Evolutionary conservation across 1,140 invertebrate genomes (phyloP).

Genomic region (Carposina sasakii): DNA sequence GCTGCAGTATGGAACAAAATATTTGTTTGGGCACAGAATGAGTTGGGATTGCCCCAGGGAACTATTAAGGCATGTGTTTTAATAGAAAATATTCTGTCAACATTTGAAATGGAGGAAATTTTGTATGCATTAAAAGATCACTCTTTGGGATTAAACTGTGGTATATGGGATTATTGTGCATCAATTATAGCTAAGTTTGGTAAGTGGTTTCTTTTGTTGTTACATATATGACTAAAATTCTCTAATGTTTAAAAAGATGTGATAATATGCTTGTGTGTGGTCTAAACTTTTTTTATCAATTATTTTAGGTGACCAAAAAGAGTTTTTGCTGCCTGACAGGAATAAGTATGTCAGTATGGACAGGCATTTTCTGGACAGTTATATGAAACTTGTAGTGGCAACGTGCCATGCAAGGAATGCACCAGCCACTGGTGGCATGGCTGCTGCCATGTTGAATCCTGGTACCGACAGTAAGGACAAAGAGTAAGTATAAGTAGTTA

Average conservation of each 20-base stretch:
- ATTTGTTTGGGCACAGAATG: conserved; percentile 78
- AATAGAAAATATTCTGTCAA: conserved; percentile 81
- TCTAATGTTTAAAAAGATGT: too few species aligned
- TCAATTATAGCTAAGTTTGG: conserved; percentile 82
- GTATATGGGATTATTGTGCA: conserved; percentile 84
- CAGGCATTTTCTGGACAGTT: conserved; percentile 76
- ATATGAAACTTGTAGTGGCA: conserved; percentile 76
- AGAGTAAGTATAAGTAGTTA: conserved; percentile 41
- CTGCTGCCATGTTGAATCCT: conserved; percentile 73
- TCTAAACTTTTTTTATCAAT: background rate
- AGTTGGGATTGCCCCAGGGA: conserved; percentile 73
- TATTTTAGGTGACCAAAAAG: conserved; percentile 66
- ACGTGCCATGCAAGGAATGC: conserved; percentile 77
- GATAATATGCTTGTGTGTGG: background rate
- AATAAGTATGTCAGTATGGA: conserved; percentile 80
- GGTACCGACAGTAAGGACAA: conserved; percentile 47
- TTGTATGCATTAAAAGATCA: conserved; percentile 78
- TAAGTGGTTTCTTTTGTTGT: conserved; percentile 31
- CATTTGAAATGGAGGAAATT: conserved; percentile 82
- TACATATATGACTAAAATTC: conserved; percentile 1
- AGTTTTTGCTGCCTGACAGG: conserved; percentile 79
- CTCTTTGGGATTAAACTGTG: conserved; percentile 82
- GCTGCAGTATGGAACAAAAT: conserved; percentile 82
- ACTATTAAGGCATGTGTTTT: conserved; percentile 82
- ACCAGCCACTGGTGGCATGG: conserved; percentile 82